Conservation (phyloP, 1,140 invertebrate genomes). For the Pissodes strobi region DNA sequence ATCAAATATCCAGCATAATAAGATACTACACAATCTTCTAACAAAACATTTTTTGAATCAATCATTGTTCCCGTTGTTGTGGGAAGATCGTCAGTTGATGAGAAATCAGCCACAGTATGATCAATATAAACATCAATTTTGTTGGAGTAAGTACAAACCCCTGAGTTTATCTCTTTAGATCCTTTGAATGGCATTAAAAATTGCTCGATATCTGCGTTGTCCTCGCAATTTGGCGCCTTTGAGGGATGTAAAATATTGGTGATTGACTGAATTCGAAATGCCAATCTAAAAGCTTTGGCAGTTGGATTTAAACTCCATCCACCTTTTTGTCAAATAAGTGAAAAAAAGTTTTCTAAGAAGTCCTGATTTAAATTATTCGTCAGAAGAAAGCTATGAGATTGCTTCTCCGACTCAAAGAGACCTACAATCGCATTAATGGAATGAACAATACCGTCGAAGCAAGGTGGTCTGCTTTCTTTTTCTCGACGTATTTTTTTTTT, state of each 20-base stretch:
- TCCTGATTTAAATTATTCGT: slow-evolving; percentile 44
- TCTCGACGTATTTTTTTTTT: not conserved
- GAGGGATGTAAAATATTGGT: slow-evolving; percentile 29
- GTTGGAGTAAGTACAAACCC: not conserved
- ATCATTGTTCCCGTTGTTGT: not conserved
- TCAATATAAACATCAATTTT: too few relatives aligned
- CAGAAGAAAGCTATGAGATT: slow-evolving; percentile 28
- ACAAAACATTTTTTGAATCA: too few relatives aligned
- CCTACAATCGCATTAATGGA: slow-evolving; percentile 23
- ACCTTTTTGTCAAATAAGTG: slow-evolving; percentile 30
- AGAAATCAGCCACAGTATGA: not conserved
- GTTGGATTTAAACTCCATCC: slow-evolving; percentile 38
- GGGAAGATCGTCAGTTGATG: too few relatives aligned
- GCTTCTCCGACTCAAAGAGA: slow-evolving; percentile 21
- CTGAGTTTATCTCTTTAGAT: not conserved
- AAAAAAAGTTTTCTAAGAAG: slow-evolving; percentile 42
- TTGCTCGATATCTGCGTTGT: not conserved
- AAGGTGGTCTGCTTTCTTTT: slow-evolving; percentile 6
- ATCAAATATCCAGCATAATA: not conserved
- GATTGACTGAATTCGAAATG: slow-evolving; percentile 30
- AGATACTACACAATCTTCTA: not conserved
- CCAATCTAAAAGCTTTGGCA: slow-evolving; percentile 27
- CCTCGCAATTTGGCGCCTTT: slow-evolving; percentile 1
- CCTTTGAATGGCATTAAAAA: not conserved
- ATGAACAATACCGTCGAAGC: slow-evolving; percentile 28